Conservation (phyloP, 2,888 invertebrate species). For the Rhodophaea formosa region DNA sequence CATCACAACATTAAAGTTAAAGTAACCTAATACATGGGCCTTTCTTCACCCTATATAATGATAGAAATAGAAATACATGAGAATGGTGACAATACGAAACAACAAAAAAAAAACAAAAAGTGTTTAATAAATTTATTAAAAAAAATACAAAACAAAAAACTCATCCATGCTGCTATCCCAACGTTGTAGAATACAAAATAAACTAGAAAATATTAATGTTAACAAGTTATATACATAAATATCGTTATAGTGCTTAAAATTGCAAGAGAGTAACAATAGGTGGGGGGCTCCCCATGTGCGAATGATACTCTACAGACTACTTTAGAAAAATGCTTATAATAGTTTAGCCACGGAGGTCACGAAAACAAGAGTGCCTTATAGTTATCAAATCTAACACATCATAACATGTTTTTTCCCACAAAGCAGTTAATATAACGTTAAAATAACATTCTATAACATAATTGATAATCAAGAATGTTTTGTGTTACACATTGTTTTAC, state of each 20-base stretch:
- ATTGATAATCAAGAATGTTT: no score
- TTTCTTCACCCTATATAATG: neutral
- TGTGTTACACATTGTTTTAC: no score
- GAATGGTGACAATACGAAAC: constrained; percentile 32
- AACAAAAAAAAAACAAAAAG: constrained; percentile 52
- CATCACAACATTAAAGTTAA: constrained; percentile 65
- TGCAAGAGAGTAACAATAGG: constrained; percentile 42
- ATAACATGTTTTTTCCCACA: no score
- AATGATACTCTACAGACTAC: constrained; percentile 34
- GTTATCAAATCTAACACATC: no score
- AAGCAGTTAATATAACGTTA: no score
- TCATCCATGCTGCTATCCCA: constrained; percentile 65
- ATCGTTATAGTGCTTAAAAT: constrained; percentile 42
- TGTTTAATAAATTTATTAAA: constrained; percentile 77
- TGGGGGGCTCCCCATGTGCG: constrained; percentile 36
- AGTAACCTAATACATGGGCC: constrained; percentile 29
- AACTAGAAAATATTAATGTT: constrained; percentile 59
- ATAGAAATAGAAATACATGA: neutral
- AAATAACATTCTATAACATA: no score
- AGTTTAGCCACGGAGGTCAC: constrained; percentile 14
- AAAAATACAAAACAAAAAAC: constrained; percentile 69
- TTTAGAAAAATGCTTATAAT: constrained; percentile 45
- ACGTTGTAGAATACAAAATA: constrained; percentile 63
- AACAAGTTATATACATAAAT: constrained; percentile 64
- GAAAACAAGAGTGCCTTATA: neutral